Evolutionary conservation across 2,113 vertebrate genomes (phyloP).

Genomic region (Perca flavescens): DNA sequence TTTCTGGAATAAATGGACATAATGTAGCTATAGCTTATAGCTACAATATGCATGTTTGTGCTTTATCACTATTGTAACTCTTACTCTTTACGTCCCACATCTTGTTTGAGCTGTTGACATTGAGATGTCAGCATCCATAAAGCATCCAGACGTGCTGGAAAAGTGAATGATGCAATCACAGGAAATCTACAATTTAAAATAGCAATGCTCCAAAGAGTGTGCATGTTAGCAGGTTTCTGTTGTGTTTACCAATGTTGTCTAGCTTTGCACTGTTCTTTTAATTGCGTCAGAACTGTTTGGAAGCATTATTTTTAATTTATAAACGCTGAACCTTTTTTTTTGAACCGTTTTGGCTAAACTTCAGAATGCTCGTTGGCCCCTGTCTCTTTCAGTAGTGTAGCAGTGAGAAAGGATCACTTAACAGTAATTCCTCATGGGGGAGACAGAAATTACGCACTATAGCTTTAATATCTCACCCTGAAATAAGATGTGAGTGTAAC

Average conservation of each 20-base stretch:
- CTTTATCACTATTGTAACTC: neutral
- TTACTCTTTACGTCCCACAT: neutral
- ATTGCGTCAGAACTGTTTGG: neutral
- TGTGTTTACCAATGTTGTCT: neutral
- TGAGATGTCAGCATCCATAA: constrained; percentile 18
- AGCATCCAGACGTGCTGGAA: constrained; percentile 10
- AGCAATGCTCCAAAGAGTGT: neutral
- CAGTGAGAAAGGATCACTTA: too few species aligned
- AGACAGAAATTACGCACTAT: too few species aligned
- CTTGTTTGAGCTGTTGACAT: constrained; percentile 29
- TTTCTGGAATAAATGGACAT: constrained; percentile 2
- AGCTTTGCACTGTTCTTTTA: neutral
- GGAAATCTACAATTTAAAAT: constrained; percentile 38
- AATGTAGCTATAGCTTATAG: neutral
- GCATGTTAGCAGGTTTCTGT: neutral
- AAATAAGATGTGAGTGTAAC: too few species aligned
- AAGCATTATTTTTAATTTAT: neutral
- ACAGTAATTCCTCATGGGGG: too few species aligned
- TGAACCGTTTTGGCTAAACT: too few species aligned
- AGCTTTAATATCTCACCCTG: too few species aligned
- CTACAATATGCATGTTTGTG: neutral
- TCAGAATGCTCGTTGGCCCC: too few species aligned
- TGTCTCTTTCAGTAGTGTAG: too few species aligned
- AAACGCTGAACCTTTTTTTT: too few species aligned
- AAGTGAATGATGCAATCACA: constrained; percentile 51